These are phyloP conservation scores for Drosophila mettleri DNA, from an alignment of 2,888 invertebrate genomes.

Conservation along the genomic window DNA sequence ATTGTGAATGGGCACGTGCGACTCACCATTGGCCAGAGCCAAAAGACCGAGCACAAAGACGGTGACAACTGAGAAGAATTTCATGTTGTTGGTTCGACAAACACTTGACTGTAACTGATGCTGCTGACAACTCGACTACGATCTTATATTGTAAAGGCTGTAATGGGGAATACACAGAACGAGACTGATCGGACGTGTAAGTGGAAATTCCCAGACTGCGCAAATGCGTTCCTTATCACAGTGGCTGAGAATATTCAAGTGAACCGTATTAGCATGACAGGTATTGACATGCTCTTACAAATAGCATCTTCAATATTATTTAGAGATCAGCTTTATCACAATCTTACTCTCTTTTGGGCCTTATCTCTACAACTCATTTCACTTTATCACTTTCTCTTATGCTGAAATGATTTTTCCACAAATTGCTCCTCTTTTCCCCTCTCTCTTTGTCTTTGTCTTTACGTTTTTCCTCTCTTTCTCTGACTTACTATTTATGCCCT, in stretches of 20 bases:
- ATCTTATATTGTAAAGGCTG: slow-evolving; percentile 21
- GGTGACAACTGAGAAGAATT: slow-evolving; percentile 61
- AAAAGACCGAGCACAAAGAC: slow-evolving; percentile 66
- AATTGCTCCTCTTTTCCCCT: too few relatives aligned
- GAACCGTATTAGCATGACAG: too few relatives aligned
- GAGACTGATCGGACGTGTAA: neutral
- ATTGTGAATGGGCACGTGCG: neutral
- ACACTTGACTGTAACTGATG: slow-evolving; percentile 37
- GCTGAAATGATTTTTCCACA: too few relatives aligned
- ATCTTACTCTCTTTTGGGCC: neutral
- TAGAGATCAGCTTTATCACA: neutral
- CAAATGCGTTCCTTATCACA: slow-evolving; percentile 3
- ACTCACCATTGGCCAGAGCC: slow-evolving; percentile 65
- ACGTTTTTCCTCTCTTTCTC: too few relatives aligned
- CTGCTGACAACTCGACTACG: neutral
- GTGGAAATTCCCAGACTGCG: slow-evolving; percentile 11
- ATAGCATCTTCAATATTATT: neutral
- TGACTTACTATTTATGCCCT: too few relatives aligned
- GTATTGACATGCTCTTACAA: neutral
- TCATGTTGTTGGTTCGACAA: slow-evolving; percentile 47
- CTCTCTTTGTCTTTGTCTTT: neutral
- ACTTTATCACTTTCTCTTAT: neutral
- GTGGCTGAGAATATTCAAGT: neutral
- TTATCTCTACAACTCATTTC: neutral
- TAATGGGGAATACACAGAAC: slow-evolving; percentile 24